Evolutionary conservation across 2,888 invertebrate genomes (phyloP).

Genomic region (Thymelicus acteon): DNA sequence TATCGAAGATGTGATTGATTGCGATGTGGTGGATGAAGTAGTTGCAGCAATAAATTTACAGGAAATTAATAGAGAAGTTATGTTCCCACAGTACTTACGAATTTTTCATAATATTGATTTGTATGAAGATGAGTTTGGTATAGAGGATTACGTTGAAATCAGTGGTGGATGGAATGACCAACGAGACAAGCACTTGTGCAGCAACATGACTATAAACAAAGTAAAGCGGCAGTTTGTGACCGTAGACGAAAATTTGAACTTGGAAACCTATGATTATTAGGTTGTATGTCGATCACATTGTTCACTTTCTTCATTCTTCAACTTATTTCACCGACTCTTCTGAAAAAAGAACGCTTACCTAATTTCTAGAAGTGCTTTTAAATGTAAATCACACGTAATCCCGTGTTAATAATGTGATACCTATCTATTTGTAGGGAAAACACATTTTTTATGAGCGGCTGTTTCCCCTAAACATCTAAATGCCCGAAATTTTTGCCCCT

Average conservation of each 20-base stretch:
- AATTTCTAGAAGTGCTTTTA: too few relatives aligned
- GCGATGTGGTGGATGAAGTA: constrained; percentile 47
- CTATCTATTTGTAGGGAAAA: too few relatives aligned
- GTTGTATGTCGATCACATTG: too few relatives aligned
- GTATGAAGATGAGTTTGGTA: constrained; percentile 52
- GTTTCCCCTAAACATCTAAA: too few relatives aligned
- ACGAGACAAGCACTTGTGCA: constrained; percentile 58
- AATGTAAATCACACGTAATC: too few relatives aligned
- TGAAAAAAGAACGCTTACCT: too few relatives aligned
- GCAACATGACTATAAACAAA: constrained; percentile 57
- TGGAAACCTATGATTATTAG: background rate
- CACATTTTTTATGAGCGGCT: too few relatives aligned
- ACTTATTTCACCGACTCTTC: too few relatives aligned
- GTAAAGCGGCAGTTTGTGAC: constrained; percentile 38
- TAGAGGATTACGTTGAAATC: constrained; percentile 54
- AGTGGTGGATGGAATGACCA: constrained; percentile 63
- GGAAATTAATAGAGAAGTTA: constrained; percentile 39
- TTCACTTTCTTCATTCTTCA: too few relatives aligned
- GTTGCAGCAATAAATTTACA: constrained; percentile 48
- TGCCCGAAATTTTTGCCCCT: too few relatives aligned
- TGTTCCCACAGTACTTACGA: constrained; percentile 57
- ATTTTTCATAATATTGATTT: constrained; percentile 54
- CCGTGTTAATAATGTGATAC: too few relatives aligned
- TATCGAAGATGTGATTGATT: constrained; percentile 43
- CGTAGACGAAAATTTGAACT: background rate